Percentiles rank a stretch among this genome's conserved stretches.
Conservation (phyloP, 2,888 invertebrate genomes). For the Ecliptopera silaceata region DNA sequence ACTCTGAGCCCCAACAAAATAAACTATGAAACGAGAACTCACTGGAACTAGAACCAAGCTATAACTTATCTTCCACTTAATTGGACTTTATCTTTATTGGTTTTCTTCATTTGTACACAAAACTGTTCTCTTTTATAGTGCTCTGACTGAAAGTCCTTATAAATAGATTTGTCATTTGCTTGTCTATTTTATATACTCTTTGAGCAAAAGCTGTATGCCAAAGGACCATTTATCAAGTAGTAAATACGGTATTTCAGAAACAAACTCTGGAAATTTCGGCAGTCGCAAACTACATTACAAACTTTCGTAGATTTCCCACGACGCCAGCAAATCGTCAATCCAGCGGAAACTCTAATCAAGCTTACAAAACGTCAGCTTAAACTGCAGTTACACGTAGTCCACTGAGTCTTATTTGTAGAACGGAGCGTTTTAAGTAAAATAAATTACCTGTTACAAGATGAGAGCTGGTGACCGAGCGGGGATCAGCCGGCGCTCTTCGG, state of each 20-base stretch:
- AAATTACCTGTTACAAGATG: constrained; percentile 63
- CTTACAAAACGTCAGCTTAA: constrained; percentile 47
- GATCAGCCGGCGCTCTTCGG: constrained; percentile 54
- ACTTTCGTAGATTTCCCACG: constrained; percentile 30
- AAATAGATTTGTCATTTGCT: neutral
- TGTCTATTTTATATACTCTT: neutral
- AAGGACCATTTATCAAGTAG: neutral
- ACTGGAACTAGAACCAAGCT: constrained; percentile 1
- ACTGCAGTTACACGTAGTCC: constrained; percentile 43
- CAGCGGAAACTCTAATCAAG: constrained; percentile 45
- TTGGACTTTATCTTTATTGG: constrained; percentile 12
- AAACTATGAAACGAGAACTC: constrained; percentile 40
- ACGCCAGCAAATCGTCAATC: constrained; percentile 29
- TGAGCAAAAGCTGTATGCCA: too few species aligned
- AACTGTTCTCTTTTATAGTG: too few species aligned
- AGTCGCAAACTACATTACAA: constrained; percentile 26
- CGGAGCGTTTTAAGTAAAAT: constrained; percentile 61
- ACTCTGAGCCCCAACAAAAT: constrained; percentile 44
- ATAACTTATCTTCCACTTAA: constrained; percentile 16
- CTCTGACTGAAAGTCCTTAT: too few species aligned
- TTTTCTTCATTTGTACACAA: neutral
- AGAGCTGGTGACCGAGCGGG: constrained; percentile 55
- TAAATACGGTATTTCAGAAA: neutral
- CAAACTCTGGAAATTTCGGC: constrained; percentile 4
- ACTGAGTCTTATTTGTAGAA: constrained; percentile 55